Percentiles rank a stretch among this genome's conserved stretches.
These are phyloP conservation scores for Erethizon dorsatum DNA, from an alignment of 2,797 vertebrate species.

Conservation along the genomic window DNA sequence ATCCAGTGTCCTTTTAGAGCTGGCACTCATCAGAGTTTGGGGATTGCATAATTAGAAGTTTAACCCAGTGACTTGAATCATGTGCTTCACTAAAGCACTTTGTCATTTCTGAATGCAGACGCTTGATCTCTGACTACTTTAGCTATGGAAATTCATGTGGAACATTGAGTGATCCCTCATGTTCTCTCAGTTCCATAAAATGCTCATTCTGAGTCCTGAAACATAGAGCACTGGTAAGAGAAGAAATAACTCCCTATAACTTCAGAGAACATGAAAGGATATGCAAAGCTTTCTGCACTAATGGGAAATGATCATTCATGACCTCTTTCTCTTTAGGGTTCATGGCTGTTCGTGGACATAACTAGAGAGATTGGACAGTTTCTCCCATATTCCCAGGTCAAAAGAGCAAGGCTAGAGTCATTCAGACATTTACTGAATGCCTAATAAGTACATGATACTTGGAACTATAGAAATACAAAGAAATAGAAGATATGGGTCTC, in stretches of 20 bases:
- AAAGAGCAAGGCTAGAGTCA: constrained; percentile 59
- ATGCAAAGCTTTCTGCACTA: background rate
- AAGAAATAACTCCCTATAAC: constrained; percentile 12
- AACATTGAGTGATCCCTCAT: background rate
- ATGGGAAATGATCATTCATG: constrained; percentile 66
- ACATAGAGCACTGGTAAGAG: background rate
- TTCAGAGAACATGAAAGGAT: constrained; percentile 28
- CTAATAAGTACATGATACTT: constrained; percentile 63
- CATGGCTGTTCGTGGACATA: constrained; percentile 70
- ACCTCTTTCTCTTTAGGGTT: constrained; percentile 53
- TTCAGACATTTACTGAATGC: constrained; percentile 69
- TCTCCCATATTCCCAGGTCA: constrained; percentile 72
- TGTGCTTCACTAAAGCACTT: background rate
- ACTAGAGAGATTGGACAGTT: constrained; percentile 56
- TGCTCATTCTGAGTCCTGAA: background rate
- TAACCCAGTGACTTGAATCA: background rate
- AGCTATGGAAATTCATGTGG: background rate
- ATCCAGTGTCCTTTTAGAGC: background rate
- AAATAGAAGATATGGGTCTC: constrained; percentile 26
- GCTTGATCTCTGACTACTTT: background rate
- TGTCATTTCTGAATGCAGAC: constrained; percentile 20
- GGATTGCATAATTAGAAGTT: background rate
- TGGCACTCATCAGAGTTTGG: background rate
- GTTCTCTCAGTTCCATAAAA: background rate
- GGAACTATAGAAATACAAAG: background rate